Evolutionary conservation across 2,113 vertebrate genomes (phyloP).

Genomic region (Tragelaphus imberbis): DNA sequence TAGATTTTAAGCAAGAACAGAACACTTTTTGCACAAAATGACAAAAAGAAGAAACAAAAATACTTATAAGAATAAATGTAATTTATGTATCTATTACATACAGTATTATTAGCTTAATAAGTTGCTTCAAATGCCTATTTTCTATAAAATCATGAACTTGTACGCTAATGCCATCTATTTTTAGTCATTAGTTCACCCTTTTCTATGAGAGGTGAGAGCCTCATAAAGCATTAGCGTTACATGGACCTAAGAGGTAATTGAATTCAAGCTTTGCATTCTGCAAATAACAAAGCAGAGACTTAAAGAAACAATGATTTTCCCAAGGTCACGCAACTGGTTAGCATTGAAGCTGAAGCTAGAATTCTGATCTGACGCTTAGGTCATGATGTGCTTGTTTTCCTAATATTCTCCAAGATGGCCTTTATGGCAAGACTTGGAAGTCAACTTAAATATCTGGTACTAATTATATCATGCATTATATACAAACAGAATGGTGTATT

Average conservation of each 20-base stretch:
- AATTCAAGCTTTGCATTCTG: background rate
- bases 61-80: background rate
- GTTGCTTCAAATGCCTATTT: background rate
- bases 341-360: background rate
- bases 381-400: background rate
- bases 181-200: background rate
- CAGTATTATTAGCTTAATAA: background rate
- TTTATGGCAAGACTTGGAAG: background rate
- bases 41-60: slow-evolving; percentile 27
- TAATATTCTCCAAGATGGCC: background rate
- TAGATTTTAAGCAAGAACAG: background rate
- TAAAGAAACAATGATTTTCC: background rate
- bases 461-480: background rate
- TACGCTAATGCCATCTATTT: background rate
- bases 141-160: background rate
- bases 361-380: background rate
- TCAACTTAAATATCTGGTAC: background rate
- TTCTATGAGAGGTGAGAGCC: background rate
- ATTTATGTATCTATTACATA: background rate
- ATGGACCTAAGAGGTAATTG: background rate
- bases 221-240: background rate
- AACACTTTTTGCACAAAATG: background rate
- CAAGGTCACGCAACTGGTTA: background rate
- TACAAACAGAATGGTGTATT: background rate
- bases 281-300: background rate